Base-by-base conservation (phyloP, 2,888 invertebrate species). In the Oasisia sp. region DNA sequence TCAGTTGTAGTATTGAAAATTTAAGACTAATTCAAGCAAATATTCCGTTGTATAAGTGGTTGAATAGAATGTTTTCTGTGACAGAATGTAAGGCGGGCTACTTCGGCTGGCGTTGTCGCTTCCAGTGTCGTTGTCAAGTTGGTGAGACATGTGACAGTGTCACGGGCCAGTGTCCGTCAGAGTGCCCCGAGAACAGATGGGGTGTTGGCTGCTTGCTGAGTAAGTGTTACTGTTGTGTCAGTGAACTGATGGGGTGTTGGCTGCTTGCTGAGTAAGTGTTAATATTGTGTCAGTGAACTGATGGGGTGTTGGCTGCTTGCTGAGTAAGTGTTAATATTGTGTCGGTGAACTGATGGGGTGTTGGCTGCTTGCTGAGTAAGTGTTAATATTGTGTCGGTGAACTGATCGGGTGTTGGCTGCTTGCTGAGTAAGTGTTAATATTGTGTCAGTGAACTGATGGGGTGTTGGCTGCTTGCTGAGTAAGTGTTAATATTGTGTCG, bases 91-190 rank as follows among this genome's bases (percentile, higher is more conserved):
- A 91, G 50, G 44, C 92, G 12, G 94, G 94, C 32, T 92, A 92
- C 90, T 94, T 93, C 92, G 94, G 94, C 90, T 94, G 94, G 94
- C 92, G 93, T 44, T 94, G 94, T 91, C 92, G 93, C n/a, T 93
- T 93, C 91, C 91, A 91, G 32, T 94, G 94, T 92, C 90, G 92
- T n/a, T 94, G 94, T 91, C 89, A 93, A 50, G 91, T 90, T 11
- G 92, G 91, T 11, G 91, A 45, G 44, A 32, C 89, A 27, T 94
- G 94, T 91, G 92, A 94, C 92, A 58, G 93, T 9, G 56, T 90
- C 50, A 94, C 93, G 11, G 94, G 94, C 11, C 89, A 92, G 56
- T 94, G 94, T 89, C 92, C 93, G 3, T 38, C 89, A 38, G 93
- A 91, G 3, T 94, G 94, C 90, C 58, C 74, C 32, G 45, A 32